These are phyloP conservation scores for Neoitamus cyanurus DNA, from an alignment of 2,888 invertebrate species.

Conservation along the genomic window DNA sequence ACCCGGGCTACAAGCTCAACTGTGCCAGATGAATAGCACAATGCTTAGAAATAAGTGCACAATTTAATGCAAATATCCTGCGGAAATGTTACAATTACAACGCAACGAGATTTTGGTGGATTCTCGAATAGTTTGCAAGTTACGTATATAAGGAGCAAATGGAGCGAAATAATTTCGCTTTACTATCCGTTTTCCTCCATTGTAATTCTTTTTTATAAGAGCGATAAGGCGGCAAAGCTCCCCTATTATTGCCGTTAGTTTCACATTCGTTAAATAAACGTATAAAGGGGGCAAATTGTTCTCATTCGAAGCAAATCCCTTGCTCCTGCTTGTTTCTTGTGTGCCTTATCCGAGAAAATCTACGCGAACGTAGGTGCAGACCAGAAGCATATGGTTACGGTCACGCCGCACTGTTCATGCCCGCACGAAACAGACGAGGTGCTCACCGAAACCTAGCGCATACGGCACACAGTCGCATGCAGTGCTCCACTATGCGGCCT, in stretches of 20 bases:
- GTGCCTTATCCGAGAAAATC: background rate
- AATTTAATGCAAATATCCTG: background rate
- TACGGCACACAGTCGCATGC: background rate
- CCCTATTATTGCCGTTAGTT: too few species aligned
- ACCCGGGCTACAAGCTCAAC: constrained; percentile 52
- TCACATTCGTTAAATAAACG: too few species aligned
- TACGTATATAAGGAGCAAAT: too few species aligned
- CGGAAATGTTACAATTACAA: background rate
- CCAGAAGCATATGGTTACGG: constrained; percentile 17
- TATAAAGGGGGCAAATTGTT: too few species aligned
- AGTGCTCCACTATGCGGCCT: background rate
- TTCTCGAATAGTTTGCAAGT: too few species aligned
- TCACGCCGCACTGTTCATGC: constrained; percentile 26
- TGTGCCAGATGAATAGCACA: background rate
- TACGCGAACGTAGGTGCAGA: background rate
- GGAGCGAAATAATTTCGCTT: too few species aligned
- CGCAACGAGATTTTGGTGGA: too few species aligned
- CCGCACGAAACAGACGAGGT: background rate
- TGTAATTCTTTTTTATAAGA: too few species aligned
- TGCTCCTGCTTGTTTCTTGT: background rate
- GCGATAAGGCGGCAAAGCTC: too few species aligned
- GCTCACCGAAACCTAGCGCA: background rate
- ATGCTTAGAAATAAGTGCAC: background rate
- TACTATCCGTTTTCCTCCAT: too few species aligned
- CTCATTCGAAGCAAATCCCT: background rate